These are phyloP conservation scores for Xiphorhynchus erythropygius DNA, from an alignment of 2,797 vertebrate genomes.

Conservation along the genomic window DNA sequence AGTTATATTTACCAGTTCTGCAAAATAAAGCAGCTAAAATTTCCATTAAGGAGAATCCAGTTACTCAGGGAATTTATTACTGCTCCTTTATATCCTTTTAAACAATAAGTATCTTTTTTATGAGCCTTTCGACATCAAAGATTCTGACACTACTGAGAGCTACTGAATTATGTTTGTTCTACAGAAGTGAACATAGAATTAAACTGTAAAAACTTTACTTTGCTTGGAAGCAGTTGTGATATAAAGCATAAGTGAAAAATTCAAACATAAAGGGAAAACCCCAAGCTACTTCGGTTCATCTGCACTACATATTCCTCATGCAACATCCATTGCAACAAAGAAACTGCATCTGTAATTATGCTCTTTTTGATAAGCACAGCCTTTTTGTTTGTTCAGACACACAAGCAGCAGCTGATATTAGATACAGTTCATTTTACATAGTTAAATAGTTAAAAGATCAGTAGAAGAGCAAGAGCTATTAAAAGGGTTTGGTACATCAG, in stretches of 20 bases:
- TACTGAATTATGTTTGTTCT: not conserved
- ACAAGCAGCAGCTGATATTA: not conserved
- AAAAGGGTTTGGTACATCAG: not conserved
- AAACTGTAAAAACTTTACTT: not conserved
- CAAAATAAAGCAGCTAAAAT: not conserved
- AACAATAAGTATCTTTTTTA: not conserved
- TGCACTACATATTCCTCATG: not conserved
- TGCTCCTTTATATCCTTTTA: not conserved
- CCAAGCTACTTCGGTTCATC: not conserved
- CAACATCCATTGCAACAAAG: not conserved
- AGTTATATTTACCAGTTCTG: not conserved
- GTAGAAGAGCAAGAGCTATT: not conserved
- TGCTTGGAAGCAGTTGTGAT: not conserved
- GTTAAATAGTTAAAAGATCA: not conserved
- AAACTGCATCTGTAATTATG: not conserved
- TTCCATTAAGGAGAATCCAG: not conserved
- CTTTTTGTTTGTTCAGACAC: not conserved
- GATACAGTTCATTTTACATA: not conserved
- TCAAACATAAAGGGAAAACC: not conserved
- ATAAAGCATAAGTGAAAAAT: not conserved
- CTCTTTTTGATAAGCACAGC: not conserved
- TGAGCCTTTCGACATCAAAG: not conserved
- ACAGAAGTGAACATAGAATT: not conserved
- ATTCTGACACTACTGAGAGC: not conserved
- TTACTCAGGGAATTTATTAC: not conserved